Percentiles rank a stretch among this genome's conserved stretches.
Evolutionary conservation across 2,888 invertebrate species (phyloP).

Genomic region (Ferrisia virgata): DNA sequence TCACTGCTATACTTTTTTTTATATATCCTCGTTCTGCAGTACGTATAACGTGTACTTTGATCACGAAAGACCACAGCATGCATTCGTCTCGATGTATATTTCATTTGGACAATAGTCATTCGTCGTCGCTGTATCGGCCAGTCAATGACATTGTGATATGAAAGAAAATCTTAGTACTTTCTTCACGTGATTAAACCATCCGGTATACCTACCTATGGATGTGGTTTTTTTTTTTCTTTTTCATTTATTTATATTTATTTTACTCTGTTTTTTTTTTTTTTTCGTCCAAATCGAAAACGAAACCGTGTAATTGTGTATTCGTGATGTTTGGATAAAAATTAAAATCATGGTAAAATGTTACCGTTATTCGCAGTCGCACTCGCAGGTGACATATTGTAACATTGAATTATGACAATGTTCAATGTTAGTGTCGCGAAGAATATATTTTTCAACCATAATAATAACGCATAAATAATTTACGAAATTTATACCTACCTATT

Average conservation of each 20-base stretch:
- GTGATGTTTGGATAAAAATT: slow-evolving; percentile 33
- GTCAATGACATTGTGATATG: slow-evolving; percentile 26
- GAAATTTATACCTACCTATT: background rate
- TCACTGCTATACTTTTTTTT: background rate
- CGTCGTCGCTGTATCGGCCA: background rate
- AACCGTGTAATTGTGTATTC: slow-evolving; percentile 33
- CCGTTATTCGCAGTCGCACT: background rate
- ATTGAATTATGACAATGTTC: slow-evolving; percentile 2
- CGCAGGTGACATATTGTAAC: background rate
- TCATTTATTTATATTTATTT: no score
- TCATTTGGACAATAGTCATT: background rate
- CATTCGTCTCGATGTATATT: background rate
- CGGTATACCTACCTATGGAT: no score
- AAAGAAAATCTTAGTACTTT: slow-evolving; percentile 34
- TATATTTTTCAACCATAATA: background rate
- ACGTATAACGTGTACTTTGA: background rate
- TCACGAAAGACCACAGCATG: background rate
- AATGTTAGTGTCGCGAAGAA: background rate
- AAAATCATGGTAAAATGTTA: background rate
- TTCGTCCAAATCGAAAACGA: slow-evolving; percentile 4
- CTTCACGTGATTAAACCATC: slow-evolving; percentile 40
- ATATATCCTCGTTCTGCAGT: background rate
- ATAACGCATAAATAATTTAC: background rate
- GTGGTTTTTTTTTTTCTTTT: no score
- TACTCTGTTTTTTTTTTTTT: background rate